Evolutionary conservation across 2,113 vertebrate genomes (phyloP).

Genomic region (Synodontis membranacea): DNA sequence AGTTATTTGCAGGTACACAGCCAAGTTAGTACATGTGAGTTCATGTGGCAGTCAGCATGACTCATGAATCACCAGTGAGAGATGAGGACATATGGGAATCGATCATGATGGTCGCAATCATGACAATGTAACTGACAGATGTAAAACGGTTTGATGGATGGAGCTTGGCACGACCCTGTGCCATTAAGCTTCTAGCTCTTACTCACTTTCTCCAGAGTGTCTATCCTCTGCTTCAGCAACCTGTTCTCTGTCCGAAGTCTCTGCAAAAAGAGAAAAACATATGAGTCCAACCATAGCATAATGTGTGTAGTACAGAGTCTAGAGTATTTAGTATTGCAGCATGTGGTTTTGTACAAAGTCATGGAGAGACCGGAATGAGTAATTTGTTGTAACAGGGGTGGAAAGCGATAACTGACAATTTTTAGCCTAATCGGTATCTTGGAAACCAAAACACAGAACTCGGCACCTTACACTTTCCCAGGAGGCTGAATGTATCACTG

Average conservation of each 20-base stretch:
- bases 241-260: constrained; percentile 95
- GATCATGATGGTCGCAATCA: constrained; percentile 20
- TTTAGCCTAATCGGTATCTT: neutral
- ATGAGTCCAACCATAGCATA: neutral
- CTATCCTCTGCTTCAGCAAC: constrained; percentile 95
- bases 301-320: neutral
- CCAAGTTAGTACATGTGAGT: constrained; percentile 60
- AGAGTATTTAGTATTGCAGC: neutral
- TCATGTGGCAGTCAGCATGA: constrained; percentile 18
- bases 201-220: constrained; percentile 98
- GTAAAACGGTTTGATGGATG: constrained; percentile 12
- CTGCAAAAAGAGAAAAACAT: constrained; percentile 68
- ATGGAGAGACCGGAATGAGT: neutral
- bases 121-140: constrained; percentile 7
- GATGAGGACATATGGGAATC: constrained; percentile 56
- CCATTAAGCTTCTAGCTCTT: constrained; percentile 17
- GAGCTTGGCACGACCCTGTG: neutral
- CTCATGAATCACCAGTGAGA: constrained; percentile 41
- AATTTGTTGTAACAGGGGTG: neutral
- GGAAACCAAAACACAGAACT: neutral
- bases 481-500: neutral
- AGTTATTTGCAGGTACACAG: constrained; percentile 40
- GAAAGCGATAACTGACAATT: neutral
- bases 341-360: neutral
- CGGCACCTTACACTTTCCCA: neutral